These are phyloP conservation scores for Cirrhinus molitorella DNA, from an alignment of 2,797 vertebrate genomes.

Conservation along the genomic window DNA sequence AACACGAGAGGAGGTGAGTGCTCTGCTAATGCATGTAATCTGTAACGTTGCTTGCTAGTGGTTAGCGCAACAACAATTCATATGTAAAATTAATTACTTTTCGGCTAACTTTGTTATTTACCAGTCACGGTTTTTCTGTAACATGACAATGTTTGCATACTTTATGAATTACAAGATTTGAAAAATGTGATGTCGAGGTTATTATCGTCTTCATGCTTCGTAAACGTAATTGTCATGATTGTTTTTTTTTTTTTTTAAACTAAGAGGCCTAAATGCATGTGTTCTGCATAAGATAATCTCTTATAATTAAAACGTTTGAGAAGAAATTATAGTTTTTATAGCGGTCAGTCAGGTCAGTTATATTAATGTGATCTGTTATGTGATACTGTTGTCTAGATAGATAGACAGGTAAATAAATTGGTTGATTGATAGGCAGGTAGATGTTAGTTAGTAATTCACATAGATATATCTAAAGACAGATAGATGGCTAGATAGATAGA, in stretches of 20 bases:
- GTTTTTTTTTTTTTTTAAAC: neutral
- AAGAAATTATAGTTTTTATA: neutral
- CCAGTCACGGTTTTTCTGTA: neutral
- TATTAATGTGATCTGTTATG: neutral
- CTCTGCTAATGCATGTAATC: neutral
- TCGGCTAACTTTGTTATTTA: neutral
- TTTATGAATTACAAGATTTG: neutral
- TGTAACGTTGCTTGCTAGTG: constrained; percentile 21
- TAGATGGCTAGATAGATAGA: too few relatives aligned
- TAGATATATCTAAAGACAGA: too few relatives aligned
- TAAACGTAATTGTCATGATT: neutral
- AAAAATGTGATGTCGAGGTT: neutral
- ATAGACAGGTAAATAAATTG: neutral
- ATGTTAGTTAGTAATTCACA: too few relatives aligned
- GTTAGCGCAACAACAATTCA: neutral
- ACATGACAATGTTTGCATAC: neutral
- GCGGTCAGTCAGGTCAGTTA: neutral
- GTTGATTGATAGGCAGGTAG: neutral
- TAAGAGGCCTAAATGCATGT: neutral
- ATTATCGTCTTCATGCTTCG: neutral
- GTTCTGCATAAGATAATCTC: neutral
- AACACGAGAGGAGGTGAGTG: constrained; percentile 25
- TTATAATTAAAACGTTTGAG: neutral
- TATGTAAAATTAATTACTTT: neutral
- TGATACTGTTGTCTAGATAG: neutral